phyloP scores from a whole-genome alignment of 2,888 invertebrate species.

The Lepidochrysops patricia region DNA sequence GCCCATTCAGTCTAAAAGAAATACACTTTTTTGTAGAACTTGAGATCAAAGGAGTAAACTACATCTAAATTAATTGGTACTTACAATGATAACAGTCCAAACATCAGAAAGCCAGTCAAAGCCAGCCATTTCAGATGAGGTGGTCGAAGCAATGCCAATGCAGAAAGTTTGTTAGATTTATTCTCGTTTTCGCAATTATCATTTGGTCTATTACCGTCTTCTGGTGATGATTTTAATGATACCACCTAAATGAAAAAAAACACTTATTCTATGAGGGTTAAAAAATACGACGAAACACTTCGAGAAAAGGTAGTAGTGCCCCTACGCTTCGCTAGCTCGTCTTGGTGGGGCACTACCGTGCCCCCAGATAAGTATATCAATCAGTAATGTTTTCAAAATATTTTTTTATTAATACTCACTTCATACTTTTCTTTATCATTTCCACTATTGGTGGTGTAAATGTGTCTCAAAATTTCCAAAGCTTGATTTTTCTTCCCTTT shows the following conservation, averaged over 20 bases:
- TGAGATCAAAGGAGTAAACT: neutral
- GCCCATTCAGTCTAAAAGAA: constrained; percentile 48
- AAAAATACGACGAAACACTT: too few species aligned
- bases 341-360: too few species aligned
- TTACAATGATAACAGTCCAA: constrained; percentile 58
- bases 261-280: too few species aligned
- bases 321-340: too few species aligned
- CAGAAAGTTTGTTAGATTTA: constrained; percentile 23
- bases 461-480: constrained; percentile 48
- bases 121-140: constrained; percentile 58
- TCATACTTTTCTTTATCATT: constrained; percentile 37
- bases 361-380: too few species aligned
- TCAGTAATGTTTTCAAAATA: neutral
- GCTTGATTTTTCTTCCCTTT: constrained; percentile 76
- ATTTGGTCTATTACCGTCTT: constrained; percentile 21
- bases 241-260: constrained; percentile 37
- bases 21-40: too few species aligned
- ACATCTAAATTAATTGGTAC: constrained; percentile 23
- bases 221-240: constrained; percentile 34
- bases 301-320: too few species aligned
- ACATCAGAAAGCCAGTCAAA: constrained; percentile 54
- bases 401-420: too few species aligned
- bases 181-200: constrained; percentile 25
- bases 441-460: constrained; percentile 48
- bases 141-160: constrained; percentile 40